These are phyloP conservation scores for Campaea margaritaria DNA, from an alignment of 2,888 invertebrate genomes.

Conservation along the genomic window DNA sequence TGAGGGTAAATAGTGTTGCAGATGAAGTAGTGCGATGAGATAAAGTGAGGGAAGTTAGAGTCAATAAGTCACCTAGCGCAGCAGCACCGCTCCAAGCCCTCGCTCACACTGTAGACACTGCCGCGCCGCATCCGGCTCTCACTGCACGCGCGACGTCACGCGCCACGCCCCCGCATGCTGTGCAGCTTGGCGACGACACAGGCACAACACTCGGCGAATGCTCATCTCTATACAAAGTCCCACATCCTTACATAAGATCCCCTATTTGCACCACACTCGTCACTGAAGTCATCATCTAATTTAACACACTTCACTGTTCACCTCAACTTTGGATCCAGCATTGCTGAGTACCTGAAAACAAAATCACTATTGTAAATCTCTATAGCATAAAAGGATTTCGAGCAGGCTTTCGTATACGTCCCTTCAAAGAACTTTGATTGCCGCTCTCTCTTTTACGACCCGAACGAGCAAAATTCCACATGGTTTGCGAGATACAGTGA, in stretches of 20 bases:
- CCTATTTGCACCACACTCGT: slow-evolving; percentile 21
- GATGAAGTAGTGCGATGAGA: not conserved
- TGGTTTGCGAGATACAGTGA: slow-evolving; percentile 47
- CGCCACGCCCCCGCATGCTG: slow-evolving; percentile 60
- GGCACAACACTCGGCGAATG: slow-evolving; percentile 45
- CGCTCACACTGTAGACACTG: slow-evolving; percentile 81
- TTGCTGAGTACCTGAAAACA: slow-evolving; percentile 34
- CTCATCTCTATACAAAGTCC: slow-evolving; percentile 39
- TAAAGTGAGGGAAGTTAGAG: not conserved
- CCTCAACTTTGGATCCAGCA: slow-evolving; percentile 25
- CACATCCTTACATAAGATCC: slow-evolving; percentile 37
- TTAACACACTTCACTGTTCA: slow-evolving; percentile 30
- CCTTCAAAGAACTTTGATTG: slow-evolving; percentile 29
- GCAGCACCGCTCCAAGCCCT: slow-evolving; percentile 81
- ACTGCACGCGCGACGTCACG: slow-evolving; percentile 63
- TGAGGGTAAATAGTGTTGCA: too few species aligned
- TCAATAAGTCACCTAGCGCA: slow-evolving; percentile 67
- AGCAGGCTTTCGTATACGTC: slow-evolving; percentile 18
- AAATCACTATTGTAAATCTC: slow-evolving; percentile 13
- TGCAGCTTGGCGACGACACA: slow-evolving; percentile 52
- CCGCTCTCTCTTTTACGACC: slow-evolving; percentile 32
- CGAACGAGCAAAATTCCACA: slow-evolving; percentile 47
- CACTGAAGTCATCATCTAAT: slow-evolving; percentile 31
- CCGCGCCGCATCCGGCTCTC: slow-evolving; percentile 79
- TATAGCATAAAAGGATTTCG: slow-evolving; percentile 8